phyloP scores from a whole-genome alignment of 2,888 invertebrate genomes.

The Carpatolechia fugitivella region DNA sequence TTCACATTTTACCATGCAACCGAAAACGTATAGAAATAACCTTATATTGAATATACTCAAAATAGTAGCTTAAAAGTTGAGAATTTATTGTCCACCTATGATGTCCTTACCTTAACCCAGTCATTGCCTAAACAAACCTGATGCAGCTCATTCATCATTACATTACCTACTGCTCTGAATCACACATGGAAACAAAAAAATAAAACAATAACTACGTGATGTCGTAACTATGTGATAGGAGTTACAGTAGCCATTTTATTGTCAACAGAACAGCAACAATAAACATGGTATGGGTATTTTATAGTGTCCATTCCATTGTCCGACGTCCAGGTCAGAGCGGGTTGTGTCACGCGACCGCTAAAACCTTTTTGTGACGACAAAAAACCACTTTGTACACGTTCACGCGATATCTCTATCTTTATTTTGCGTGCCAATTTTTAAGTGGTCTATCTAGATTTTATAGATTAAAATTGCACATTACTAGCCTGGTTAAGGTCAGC shows the following conservation, averaged over 20 bases:
- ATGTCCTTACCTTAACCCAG: neutral
- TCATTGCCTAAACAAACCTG: neutral
- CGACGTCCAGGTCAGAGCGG: constrained; percentile 21
- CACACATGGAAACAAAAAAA: constrained; percentile 1
- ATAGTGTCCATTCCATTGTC: constrained; percentile 44
- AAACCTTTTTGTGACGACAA: neutral
- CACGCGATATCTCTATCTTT: no score
- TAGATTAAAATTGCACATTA: no score
- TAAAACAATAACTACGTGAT: neutral
- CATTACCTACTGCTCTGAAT: neutral
- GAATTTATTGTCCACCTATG: no score
- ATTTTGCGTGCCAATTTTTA: no score
- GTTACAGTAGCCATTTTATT: no score
- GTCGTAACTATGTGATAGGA: constrained; percentile 2
- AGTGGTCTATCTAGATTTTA: no score
- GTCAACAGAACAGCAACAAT: no score
- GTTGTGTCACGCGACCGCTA: constrained; percentile 15
- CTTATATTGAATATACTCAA: no score
- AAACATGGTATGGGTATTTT: constrained; percentile 34
- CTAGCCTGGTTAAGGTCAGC: neutral
- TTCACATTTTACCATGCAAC: no score
- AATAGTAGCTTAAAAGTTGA: no score
- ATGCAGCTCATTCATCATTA: neutral
- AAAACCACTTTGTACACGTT: neutral
- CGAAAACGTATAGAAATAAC: no score